Conservation (phyloP, 2,113 vertebrate species). For the Neolamprologus kungweensis region DNA sequence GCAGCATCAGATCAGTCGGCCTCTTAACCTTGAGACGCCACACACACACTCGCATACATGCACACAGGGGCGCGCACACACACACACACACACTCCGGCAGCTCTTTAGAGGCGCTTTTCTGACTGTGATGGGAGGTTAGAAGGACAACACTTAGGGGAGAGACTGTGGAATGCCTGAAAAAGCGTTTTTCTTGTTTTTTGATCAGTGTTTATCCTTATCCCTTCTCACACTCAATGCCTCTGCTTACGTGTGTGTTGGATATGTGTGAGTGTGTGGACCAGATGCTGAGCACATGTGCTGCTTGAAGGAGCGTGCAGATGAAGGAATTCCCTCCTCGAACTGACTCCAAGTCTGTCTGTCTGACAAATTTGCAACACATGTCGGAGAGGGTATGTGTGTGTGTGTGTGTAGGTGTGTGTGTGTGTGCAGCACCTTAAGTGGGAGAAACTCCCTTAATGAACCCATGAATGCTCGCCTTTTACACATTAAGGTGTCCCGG, state of each 20-base stretch:
- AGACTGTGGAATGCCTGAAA: background rate
- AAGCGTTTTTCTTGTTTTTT: slow-evolving; percentile 20
- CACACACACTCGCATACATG: accelerated
- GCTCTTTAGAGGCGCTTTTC: background rate
- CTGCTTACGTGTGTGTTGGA: background rate
- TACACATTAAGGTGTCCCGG: background rate
- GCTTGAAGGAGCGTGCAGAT: slow-evolving; percentile 30
- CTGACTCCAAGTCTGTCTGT: slow-evolving; percentile 46
- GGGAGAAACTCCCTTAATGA: slow-evolving; percentile 15
- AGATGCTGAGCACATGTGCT: slow-evolving; percentile 63
- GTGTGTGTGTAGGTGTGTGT: background rate
- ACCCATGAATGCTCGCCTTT: background rate
- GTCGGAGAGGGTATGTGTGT: background rate
- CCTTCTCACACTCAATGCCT: background rate
- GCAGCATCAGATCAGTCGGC: background rate
- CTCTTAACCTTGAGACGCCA: background rate
- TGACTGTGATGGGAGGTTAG: slow-evolving; percentile 6
- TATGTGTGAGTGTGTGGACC: background rate
- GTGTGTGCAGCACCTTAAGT: background rate
- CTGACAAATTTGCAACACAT: slow-evolving; percentile 52
- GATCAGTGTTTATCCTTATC: slow-evolving; percentile 25
- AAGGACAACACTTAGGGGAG: background rate
- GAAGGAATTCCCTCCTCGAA: slow-evolving; percentile 64
- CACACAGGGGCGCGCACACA: accelerated
- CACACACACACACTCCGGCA: background rate